Evolutionary conservation across 1,140 invertebrate genomes (phyloP), one percentile per base, ranked within the genome.

Genomic region (Olivierus martensii): DNA sequence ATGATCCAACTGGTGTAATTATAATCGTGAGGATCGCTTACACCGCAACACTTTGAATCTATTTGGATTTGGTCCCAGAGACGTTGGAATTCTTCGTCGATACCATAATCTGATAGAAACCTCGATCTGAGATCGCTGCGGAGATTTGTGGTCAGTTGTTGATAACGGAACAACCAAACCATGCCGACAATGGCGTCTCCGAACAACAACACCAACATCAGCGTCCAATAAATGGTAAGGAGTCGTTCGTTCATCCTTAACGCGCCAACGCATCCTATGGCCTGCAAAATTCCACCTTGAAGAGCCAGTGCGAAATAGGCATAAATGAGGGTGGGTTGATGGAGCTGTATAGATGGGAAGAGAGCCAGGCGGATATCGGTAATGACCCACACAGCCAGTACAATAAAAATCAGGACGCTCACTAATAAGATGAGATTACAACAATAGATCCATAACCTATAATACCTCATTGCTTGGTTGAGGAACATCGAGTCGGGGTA

Each of bases 401-500:
- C 79, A 56, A 79, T 78, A 68, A 89, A 87, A 22, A 84, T 81
- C 45, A 88, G 67, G 62, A 84, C 83, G 65, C 82, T 82, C 55
- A 83, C 75, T 66, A 89, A 73, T 65, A 89, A 75, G 56, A 84
- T 84, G 67, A 82, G 79, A 74, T 90, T 89, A 79, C 84, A 88
- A 64, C 84, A 83, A 76, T 89, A 89, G 66, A 90, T 89, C 86
- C 86, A 89, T 64, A 89, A 78, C 68, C 85, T 81, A 73, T 91
- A 91, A 77, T 89, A 90, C 61, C 74, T 60, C 61, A 62, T 62
- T 46, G 60, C 55, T 56, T 51, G 46, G 49, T 58, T 56, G 45
- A 65, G 60, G 59, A 67, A 66, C 68, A 70, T 69, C 45, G 60
- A 64, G 49, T 39, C 51, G 41, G 41, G 41, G 28, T 28, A 28